phyloP scores from a whole-genome alignment of 2,888 invertebrate species.

The Ferrisia virgata region DNA sequence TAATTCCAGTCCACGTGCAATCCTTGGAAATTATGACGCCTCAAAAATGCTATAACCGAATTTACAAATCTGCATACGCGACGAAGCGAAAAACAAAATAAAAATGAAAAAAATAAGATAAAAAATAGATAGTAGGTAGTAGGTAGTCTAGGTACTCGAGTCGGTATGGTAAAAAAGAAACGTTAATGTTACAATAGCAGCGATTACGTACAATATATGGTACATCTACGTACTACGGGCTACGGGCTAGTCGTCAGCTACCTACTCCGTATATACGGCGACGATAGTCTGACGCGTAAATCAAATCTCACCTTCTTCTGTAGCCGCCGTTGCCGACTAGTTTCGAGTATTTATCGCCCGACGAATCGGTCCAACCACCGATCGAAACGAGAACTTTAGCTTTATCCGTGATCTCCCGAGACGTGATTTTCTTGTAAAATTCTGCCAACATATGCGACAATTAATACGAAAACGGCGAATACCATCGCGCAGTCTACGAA shows the following conservation, averaged over 20 bases:
- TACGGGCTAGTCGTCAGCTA: too few species aligned
- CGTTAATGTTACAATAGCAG: too few species aligned
- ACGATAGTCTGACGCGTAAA: too few species aligned
- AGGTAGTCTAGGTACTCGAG: too few species aligned
- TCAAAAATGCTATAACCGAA: conserved; percentile 68
- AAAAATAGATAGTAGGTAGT: too few species aligned
- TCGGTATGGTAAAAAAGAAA: too few species aligned
- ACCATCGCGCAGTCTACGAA: too few species aligned
- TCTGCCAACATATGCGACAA: conserved; percentile 57
- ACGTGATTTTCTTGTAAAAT: conserved; percentile 74
- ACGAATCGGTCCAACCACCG: conserved; percentile 95
- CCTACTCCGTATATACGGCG: too few species aligned
- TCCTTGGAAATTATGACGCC: conserved; percentile 76
- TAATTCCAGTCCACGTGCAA: conserved; percentile 93
- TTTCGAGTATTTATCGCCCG: conserved; percentile 80
- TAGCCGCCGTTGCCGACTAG: conserved; percentile 67
- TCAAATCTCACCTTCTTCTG: conserved; percentile 57
- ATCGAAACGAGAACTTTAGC: conserved; percentile 72
- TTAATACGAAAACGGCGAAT: not conserved
- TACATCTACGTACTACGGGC: too few species aligned
- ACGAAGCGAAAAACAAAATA: too few species aligned
- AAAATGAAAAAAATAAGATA: too few species aligned
- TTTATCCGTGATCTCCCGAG: conserved; percentile 55
- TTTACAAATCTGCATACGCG: conserved; percentile 62
- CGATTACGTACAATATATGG: too few species aligned